Base-by-base conservation (phyloP, 2,888 invertebrate genomes). In the Bhutanitis thaidina region DNA sequence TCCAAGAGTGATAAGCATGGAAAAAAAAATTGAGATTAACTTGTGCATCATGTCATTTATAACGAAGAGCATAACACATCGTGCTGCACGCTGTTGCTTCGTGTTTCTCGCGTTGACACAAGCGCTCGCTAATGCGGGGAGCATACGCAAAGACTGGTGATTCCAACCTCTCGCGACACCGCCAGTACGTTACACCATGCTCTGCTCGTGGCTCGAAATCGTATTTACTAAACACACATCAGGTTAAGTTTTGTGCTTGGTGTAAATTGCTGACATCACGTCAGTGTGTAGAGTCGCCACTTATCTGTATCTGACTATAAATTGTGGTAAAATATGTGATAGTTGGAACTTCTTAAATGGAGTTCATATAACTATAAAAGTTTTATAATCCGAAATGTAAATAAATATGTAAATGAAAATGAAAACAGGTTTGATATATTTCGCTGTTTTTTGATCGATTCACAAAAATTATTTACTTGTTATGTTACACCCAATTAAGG, bases 101-200 rank as follows among this genome's bases (percentile, higher is more conserved):
- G 76, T 78, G 80, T 64, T 69, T 63, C 65, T 64, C 74, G 61
- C 69, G 73, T 83, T 84, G 83, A 80, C 85, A 78, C 71, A 74
- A 62, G 65, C 55, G 57, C 61, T 47, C 56, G 76, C 73, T 85
- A 83, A 85, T 72, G 58, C 63, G 65, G 60, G 67, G 62, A 55
- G 68, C 67, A 78, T 71, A 82, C 76, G 74, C 53, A 49, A 53
- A 59, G 64, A 61, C 63, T 59, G 59, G 65, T 67, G 64, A 67
- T 62, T 64, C 49, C 39, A 30, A 40, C 14, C 66, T 69, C 65
- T 65, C 32, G 9, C 29, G 45, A 27, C 43, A 27, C 14, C 34
- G 29, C 35, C 32, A 45, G 34, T 35, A 41, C 30, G 36, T 50
- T 15, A 29, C n/a, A n/a, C 29, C 41, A 35, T 20, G 16, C n/a